phyloP scores from a whole-genome alignment of 2,113 vertebrate species.

The Trichomycterus rosablanca region DNA sequence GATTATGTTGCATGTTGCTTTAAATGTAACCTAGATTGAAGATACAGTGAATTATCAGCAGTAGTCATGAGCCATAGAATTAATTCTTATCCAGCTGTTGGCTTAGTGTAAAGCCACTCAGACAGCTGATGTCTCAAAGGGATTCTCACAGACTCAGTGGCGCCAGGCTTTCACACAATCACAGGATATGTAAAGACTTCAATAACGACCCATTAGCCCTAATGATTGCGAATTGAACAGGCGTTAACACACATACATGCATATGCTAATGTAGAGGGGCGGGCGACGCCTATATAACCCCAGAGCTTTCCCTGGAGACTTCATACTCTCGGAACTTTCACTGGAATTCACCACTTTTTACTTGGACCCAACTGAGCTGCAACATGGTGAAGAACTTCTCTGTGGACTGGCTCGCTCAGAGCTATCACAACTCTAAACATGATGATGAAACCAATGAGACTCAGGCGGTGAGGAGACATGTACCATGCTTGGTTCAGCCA shows the following conservation, averaged over 20 bases:
- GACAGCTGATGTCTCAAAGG: slow-evolving; percentile 56
- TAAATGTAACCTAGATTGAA: too few relatives aligned
- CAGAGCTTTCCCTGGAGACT: background rate
- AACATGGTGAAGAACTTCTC: slow-evolving; percentile 71
- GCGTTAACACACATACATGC: slow-evolving; percentile 57
- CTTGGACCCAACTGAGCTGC: background rate
- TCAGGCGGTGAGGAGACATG: slow-evolving; percentile 42
- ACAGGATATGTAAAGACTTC: slow-evolving; percentile 71
- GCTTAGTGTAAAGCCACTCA: slow-evolving; percentile 44
- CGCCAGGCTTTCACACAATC: slow-evolving; percentile 71
- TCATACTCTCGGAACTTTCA: slow-evolving; percentile 27
- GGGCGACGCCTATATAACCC: slow-evolving; percentile 41
- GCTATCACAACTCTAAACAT: slow-evolving; percentile 50
- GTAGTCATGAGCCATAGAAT: too few relatives aligned
- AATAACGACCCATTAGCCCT: slow-evolving; percentile 72
- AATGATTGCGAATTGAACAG: slow-evolving; percentile 68
- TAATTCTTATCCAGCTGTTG: slow-evolving; percentile 40
- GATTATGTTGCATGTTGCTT: too few relatives aligned
- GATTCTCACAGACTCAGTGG: slow-evolving; percentile 66
- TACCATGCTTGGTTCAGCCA: slow-evolving; percentile 66
- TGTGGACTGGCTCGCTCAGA: slow-evolving; percentile 78
- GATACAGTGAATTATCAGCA: too few relatives aligned
- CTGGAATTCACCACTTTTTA: slow-evolving; percentile 24
- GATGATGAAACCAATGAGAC: slow-evolving; percentile 1
- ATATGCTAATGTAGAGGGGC: slow-evolving; percentile 57